phyloP scores from a whole-genome alignment of 2,888 invertebrate genomes.

The Conops quadrifasciatus region DNA sequence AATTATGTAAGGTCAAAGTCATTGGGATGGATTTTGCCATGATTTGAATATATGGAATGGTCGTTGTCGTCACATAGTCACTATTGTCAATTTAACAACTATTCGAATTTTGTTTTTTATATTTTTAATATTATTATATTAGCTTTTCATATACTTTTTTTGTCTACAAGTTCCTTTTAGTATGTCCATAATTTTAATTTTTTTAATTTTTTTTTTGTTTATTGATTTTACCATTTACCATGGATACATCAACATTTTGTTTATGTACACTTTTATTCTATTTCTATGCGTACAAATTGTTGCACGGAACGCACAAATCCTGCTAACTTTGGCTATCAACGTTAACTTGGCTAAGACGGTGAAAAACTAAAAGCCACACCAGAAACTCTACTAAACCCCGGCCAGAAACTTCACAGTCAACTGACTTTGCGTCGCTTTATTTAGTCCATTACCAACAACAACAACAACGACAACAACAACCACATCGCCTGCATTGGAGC shows the following conservation, averaged over 20 bases:
- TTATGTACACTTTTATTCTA: not conserved
- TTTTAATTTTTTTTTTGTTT: not conserved
- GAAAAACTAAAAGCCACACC: constrained; percentile 26
- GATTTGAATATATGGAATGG: too few relatives aligned
- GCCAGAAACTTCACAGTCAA: constrained; percentile 37
- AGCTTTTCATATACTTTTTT: too few relatives aligned
- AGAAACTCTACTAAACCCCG: constrained; percentile 36
- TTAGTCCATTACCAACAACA: not conserved
- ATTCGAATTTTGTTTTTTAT: too few relatives aligned
- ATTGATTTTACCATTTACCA: constrained; percentile 11
- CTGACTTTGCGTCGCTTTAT: constrained; percentile 39
- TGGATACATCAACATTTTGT: not conserved
- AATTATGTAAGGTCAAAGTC: too few relatives aligned
- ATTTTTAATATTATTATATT: not conserved
- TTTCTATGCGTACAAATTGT: not conserved
- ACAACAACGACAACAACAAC: constrained; percentile 7
- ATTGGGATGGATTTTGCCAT: not conserved
- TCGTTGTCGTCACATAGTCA: too few relatives aligned
- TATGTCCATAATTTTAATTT: not conserved
- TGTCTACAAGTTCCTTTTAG: too few relatives aligned
- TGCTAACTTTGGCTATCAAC: not conserved
- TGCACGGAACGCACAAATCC: not conserved
- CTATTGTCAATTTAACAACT: too few relatives aligned
- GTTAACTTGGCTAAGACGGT: constrained; percentile 14
- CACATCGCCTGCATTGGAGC: constrained; percentile 12